Evolutionary conservation across 2,797 vertebrate genomes (phyloP).

Genomic region (Darevskia nairensis): DNA sequence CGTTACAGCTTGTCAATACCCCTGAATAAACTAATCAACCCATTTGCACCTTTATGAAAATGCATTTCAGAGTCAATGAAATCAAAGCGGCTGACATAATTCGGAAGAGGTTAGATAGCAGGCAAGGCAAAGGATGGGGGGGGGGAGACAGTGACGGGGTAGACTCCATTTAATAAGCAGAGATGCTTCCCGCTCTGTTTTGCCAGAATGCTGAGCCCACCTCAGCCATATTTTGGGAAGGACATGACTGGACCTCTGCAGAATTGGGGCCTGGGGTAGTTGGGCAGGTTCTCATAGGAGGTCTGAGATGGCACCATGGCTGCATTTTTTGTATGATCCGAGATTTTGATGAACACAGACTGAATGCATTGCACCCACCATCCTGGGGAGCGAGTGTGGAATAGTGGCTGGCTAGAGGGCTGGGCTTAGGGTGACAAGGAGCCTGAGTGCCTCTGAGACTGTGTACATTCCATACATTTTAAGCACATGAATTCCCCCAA

Average conservation of each 20-base stretch:
- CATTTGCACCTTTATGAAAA: slow-evolving; percentile 61
- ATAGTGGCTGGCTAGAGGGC: too few relatives aligned
- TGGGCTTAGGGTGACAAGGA: too few relatives aligned
- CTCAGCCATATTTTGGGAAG: neutral
- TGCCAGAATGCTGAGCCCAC: fast-evolving
- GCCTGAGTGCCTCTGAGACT: too few relatives aligned
- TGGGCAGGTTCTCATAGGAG: too few relatives aligned
- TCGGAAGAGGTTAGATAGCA: neutral
- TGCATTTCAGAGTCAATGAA: slow-evolving; percentile 34
- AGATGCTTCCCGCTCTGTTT: neutral
- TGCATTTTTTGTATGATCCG: too few relatives aligned
- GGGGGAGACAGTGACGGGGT: neutral
- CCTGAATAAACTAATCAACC: slow-evolving; percentile 51
- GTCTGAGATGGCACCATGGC: too few relatives aligned
- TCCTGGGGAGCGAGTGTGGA: too few relatives aligned
- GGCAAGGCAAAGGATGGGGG: neutral
- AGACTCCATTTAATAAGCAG: neutral
- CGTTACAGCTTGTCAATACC: slow-evolving; percentile 38
- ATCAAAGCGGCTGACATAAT: slow-evolving; percentile 34
- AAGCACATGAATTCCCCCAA: too few relatives aligned
- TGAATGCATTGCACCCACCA: too few relatives aligned
- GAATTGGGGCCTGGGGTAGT: neutral
- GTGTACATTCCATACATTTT: too few relatives aligned
- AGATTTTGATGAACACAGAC: too few relatives aligned
- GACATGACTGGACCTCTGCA: neutral